Evolutionary conservation across 2,797 vertebrate genomes (phyloP), one percentile per base, ranked within the genome.

Genomic region (Chelmon rostratus): DNA sequence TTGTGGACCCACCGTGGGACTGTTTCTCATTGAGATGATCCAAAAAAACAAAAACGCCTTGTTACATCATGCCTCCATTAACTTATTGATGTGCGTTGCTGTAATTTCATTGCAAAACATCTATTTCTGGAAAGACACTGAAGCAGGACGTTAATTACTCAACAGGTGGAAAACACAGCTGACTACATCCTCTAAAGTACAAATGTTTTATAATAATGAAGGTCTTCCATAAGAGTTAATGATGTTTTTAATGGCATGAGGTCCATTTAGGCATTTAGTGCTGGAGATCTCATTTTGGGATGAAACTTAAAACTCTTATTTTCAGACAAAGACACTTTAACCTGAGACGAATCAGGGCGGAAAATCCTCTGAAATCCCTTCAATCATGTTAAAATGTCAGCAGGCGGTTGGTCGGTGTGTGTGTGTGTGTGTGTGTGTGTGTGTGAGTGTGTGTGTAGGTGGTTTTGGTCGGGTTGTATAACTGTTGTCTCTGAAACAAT

Each of bases 341-440:
- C 73, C 79, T 57, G 76, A 81, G 67, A 76, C 38, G 79, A 86
- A 72, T 79, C 44, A 13, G 73, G 77, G 78, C 62, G 6, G 68
- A 73, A 92, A 93, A 93, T 90, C 86, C 86, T 68, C 81, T 67
- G 50, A 85, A 93, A 92, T 88, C 89, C 82, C 71, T 81, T 83
- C 81, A 91, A 91, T 91, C 81, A 83, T 0, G 56, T 78, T 89
- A 88, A 89, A 87, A 73, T 63, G 75, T 69, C 42, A 54, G 54
- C 59, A 10, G 68, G 25, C 37, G 13, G 54, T 19, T 10, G 2
- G 25, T 47, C 8, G 15, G 49, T 62, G 21, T 19, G 68, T 13
- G 19, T 49, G 53, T 46, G 67, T 76, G 47, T 44, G 40, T 73
- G 66, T n/a, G 4, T 47, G 63, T 53, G 71, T 71, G 61, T 31